phyloP scores from a whole-genome alignment of 2,113 vertebrate species.

The Gambusia holbrooki region DNA sequence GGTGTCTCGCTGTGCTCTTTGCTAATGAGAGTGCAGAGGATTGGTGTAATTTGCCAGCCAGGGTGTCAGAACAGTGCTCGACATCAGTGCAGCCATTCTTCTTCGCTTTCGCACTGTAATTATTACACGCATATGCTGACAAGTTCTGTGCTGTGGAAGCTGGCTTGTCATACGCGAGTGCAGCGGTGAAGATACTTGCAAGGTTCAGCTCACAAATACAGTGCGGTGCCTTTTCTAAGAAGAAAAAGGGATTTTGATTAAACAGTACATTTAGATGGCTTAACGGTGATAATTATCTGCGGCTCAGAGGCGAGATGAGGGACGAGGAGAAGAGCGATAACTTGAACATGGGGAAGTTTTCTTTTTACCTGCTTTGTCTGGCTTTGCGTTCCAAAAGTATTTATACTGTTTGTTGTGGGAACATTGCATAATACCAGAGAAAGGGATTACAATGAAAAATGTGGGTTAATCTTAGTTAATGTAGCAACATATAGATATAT shows the following conservation, averaged over 20 bases:
- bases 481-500: too few species aligned
- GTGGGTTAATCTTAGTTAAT: too few species aligned
- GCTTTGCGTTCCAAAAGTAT: neutral
- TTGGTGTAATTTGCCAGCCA: neutral
- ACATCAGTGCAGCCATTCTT: neutral
- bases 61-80: neutral
- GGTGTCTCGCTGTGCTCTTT: neutral
- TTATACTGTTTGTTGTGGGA: neutral
- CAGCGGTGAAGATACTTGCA: neutral
- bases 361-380: neutral
- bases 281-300: neutral
- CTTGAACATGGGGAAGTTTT: neutral
- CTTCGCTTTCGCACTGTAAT: neutral
- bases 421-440: too few species aligned
- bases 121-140: neutral
- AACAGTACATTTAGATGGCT: neutral
- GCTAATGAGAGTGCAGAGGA: neutral
- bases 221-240: neutral
- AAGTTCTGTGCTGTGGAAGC: neutral
- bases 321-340: neutral
- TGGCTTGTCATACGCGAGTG: neutral
- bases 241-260: neutral
- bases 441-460: too few species aligned
- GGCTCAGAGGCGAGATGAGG: neutral
- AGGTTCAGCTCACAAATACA: slow-evolving; percentile 1